phyloP scores from a whole-genome alignment of 2,888 invertebrate genomes.

The Mongoloraphidia duomilia region DNA sequence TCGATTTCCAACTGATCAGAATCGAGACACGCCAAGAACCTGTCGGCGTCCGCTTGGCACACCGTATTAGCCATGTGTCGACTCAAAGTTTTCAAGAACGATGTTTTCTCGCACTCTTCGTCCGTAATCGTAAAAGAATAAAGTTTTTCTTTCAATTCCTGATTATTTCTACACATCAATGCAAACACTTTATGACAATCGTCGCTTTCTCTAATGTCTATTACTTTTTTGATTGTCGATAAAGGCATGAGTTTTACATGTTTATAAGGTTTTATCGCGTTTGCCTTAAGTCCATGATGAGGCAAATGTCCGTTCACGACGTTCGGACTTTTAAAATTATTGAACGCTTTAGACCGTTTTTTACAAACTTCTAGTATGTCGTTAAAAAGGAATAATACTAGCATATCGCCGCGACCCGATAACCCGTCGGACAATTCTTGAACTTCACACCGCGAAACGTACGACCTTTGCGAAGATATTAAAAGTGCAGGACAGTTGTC shows the following conservation, averaged over 20 bases:
- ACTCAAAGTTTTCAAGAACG: conserved; percentile 70
- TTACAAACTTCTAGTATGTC: conserved; percentile 89
- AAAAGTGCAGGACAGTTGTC: conserved; percentile 93
- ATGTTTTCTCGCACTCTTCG: conserved; percentile 66
- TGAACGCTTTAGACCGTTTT: conserved; percentile 64
- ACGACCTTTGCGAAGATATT: conserved; percentile 83
- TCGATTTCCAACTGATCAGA: conserved; percentile 77
- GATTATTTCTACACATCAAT: conserved; percentile 72
- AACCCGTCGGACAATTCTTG: conserved; percentile 73
- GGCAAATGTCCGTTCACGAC: conserved; percentile 38
- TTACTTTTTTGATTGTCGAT: conserved; percentile 77
- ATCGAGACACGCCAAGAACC: conserved; percentile 61
- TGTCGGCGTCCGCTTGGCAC: conserved; percentile 83
- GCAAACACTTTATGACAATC: conserved; percentile 86
- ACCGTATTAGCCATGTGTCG: conserved; percentile 85
- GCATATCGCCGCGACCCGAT: conserved; percentile 71
- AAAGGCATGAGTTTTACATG: conserved; percentile 82
- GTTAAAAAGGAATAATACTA: conserved; percentile 85
- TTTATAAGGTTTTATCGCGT: conserved; percentile 72
- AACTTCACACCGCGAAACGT: conserved; percentile 77
- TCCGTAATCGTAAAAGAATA: conserved; percentile 77
- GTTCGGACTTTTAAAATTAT: conserved; percentile 51
- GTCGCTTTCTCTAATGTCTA: conserved; percentile 78
- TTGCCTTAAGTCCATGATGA: conserved; percentile 23
- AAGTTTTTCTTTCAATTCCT: conserved; percentile 73